Base-by-base conservation (phyloP, 2,797 vertebrate genomes). In the Micropoecilia bifurca region DNA sequence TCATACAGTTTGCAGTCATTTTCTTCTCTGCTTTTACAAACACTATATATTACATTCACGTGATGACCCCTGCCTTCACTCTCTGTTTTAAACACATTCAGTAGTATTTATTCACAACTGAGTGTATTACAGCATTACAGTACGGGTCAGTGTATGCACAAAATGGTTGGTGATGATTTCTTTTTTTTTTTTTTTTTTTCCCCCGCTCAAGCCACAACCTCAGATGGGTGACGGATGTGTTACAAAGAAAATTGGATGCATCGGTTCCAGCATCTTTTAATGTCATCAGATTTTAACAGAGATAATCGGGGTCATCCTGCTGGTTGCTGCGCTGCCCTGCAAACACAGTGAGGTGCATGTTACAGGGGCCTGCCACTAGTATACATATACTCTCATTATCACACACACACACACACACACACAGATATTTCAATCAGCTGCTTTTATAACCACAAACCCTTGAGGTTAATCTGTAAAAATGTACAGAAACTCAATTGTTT, bases 61-160 rank as follows among this genome's bases (percentile, higher is more conserved):
- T 36, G 66, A 86, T 90, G 85, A 81, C 83, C 84, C 82, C 86
- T 83, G 81, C 73, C 82, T 83, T 89, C 86, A 81, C 80, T 84
- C 89, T 86, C 80, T 78, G 85, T 76, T 86, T 90, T 83, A 89
- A 88, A 89, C 87, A 91, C 84, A 89, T 91, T 95, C 94, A 95
- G 95, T 95, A 96, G 95, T 94, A 93, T 92, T 87, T 89, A 76
- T 89, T 90, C 83, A 85, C 75, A 87, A 78, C 73, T 84, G 85
- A 78, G 77, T 82, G 63, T 71, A 6, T 53, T 77, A 83, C 86
- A 87, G 84, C 73, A 76, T 87, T 75, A 84, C 81, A 87, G 76
- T 77, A 80, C 72, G 75, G 61, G 72, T 84, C 87, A 82, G 86
- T 53, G 81, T 83, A 81, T 86, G 82, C 66, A n/a, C 57, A 28